A percentile compares a stretch with the other conserved stretches of the same genome.
phyloP scores from a whole-genome alignment of 2,797 vertebrate genomes.

The Hozukius guyotensis region DNA sequence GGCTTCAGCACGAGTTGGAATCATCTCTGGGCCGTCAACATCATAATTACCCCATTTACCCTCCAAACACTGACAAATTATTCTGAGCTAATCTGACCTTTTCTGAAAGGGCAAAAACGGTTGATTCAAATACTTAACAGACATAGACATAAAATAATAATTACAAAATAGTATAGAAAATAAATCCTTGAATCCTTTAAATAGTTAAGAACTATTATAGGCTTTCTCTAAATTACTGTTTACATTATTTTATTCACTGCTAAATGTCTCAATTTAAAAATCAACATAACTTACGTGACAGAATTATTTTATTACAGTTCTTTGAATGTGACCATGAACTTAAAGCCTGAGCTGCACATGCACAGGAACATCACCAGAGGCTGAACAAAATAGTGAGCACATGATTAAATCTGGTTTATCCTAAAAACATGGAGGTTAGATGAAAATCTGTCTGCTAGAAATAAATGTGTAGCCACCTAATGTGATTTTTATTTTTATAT shows the following conservation, averaged over 20 bases:
- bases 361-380: background rate
- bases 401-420: background rate
- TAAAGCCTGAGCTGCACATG: background rate
- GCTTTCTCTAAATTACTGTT: background rate
- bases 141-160: constrained; percentile 38
- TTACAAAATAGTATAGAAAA: background rate
- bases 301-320: background rate
- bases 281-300: background rate
- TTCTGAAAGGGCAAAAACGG: constrained; percentile 28
- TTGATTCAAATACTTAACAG: constrained; percentile 36
- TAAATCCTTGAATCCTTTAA: background rate
- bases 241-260: background rate
- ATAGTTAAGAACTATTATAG: background rate
- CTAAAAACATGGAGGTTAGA: constrained; percentile 2
- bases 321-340: background rate
- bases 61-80: constrained; percentile 69
- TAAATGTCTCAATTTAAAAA: constrained; percentile 9
- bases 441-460: constrained; percentile 3
- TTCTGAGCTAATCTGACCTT: constrained; percentile 63
- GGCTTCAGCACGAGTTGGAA: constrained; percentile 70
- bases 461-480: background rate
- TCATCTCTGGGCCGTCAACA: constrained; percentile 65
- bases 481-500: background rate
- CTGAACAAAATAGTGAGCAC: background rate
- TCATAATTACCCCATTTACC: constrained; percentile 69